Conservation (phyloP, 2,888 invertebrate species). For the Athrips mouffetella region DNA sequence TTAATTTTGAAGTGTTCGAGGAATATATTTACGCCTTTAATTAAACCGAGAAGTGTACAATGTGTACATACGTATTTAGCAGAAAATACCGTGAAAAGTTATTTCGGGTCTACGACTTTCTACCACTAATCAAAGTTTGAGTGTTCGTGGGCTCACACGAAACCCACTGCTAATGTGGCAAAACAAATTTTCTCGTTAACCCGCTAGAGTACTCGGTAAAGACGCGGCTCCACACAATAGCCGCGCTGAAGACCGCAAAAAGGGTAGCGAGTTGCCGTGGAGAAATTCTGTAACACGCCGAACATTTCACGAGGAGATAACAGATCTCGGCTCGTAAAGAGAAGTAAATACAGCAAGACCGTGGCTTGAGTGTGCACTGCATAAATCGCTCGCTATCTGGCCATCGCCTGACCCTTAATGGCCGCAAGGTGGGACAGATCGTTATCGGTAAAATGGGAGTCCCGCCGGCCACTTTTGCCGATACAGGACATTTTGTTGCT, state of each 20-base stretch:
- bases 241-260: conserved; percentile 26
- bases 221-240: conserved; percentile 20
- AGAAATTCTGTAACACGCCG: conserved; percentile 27
- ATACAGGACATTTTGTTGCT: conserved; percentile 63
- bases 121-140: conserved; percentile 19
- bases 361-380: conserved; percentile 61
- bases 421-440: conserved; percentile 70
- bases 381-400: conserved; percentile 70
- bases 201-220: conserved; percentile 16
- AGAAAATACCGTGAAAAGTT: too few relatives aligned
- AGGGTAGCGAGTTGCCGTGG: conserved; percentile 21
- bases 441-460: conserved; percentile 67
- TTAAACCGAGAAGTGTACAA: too few relatives aligned
- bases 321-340: conserved; percentile 56
- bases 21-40: too few relatives aligned
- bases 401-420: conserved; percentile 73
- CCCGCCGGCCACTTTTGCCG: conserved; percentile 61
- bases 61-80: too few relatives aligned
- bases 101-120: too few relatives aligned
- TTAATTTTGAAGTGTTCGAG: too few relatives aligned
- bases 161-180: conserved; percentile 21
- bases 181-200: conserved; percentile 19
- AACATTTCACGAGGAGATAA: conserved; percentile 59
- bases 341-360: conserved; percentile 55
- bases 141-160: conserved; percentile 19